Evolutionary conservation across 2,888 invertebrate species (phyloP).

Genomic region (Hypercompe scribonia): DNA sequence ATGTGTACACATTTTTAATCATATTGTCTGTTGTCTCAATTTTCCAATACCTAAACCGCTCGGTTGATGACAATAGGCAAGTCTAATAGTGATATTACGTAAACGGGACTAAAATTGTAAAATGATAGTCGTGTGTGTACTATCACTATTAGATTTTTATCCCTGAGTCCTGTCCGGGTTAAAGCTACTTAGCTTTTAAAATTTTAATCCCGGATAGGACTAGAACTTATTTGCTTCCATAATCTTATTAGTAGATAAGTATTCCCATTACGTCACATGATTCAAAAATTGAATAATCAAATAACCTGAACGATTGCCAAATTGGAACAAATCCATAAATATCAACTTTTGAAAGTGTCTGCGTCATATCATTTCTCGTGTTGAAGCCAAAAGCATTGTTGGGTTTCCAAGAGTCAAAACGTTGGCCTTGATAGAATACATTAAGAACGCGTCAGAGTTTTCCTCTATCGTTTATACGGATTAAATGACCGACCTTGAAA

Average conservation of each 20-base stretch:
- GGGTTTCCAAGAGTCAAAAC: neutral
- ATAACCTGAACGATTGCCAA: slow-evolving; percentile 17
- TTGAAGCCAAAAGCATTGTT: slow-evolving; percentile 16
- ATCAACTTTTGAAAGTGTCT: slow-evolving; percentile 8
- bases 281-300: neutral
- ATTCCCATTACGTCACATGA: neutral
- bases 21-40: too few species aligned
- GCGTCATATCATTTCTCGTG: slow-evolving; percentile 8
- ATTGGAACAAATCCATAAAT: slow-evolving; percentile 24
- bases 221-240: too few species aligned
- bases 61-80: too few species aligned
- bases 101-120: too few species aligned
- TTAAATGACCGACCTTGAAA: slow-evolving; percentile 4
- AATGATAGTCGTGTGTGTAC: too few species aligned
- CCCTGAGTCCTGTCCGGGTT: too few species aligned
- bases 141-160: too few species aligned
- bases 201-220: too few species aligned
- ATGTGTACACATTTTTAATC: neutral
- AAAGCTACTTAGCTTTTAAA: too few species aligned
- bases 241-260: too few species aligned
- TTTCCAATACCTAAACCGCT: too few species aligned
- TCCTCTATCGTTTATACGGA: slow-evolving; percentile 5
- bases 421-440: slow-evolving; percentile 15
- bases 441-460: slow-evolving; percentile 16
- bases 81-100: too few species aligned